Base-by-base conservation (phyloP, 2,797 vertebrate genomes). In the Tangara arthus region DNA sequence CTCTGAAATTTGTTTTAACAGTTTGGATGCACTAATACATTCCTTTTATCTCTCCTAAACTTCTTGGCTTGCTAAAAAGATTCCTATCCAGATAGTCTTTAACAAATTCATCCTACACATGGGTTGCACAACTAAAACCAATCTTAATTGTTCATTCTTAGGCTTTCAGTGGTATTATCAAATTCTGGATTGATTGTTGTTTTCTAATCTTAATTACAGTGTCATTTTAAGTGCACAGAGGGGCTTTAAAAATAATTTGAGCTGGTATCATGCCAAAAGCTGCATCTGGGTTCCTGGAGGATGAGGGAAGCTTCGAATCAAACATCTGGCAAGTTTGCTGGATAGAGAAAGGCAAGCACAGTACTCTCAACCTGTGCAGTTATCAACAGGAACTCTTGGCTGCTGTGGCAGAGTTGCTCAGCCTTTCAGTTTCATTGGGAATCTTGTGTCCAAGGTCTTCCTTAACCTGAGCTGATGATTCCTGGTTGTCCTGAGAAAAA, bases 131-230 rank as follows among this genome's bases (percentile, higher is more conserved):
- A 90, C 94, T 93, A 66, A 95, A 86, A 55, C 26, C 15, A 73
- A 68, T 63, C n/a, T 75, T 90, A 71, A 50, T 90, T 86, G 65
- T 79, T 81, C 46, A 26, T 90, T 87, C 27, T 59, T 77, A 64
- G 41, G 44, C 47, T 68, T 90, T 73, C 41, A 83, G 19, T 71
- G 46, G 79, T 91, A 41, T 77, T 93, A 86, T 79, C 70, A 55
- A 78, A 78, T 47, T 93, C 65, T 76, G 71, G 41, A 56, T 50
- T 89, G 46, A 85, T 77, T 17, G 9, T 75, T 95, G 46, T 93
- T 94, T 95, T 91, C 63, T 83, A 78, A 72, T 93, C 87, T 96
- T 93, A 95, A 95, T 91, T 96, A 68, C n/a, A 32, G 23, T 87
- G 78, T 95, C 52, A 87, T 87, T 94, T 83, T 90, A 93, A 93